Evolutionary conservation across 2,797 vertebrate species (phyloP).

Genomic region (Platalea minor): DNA sequence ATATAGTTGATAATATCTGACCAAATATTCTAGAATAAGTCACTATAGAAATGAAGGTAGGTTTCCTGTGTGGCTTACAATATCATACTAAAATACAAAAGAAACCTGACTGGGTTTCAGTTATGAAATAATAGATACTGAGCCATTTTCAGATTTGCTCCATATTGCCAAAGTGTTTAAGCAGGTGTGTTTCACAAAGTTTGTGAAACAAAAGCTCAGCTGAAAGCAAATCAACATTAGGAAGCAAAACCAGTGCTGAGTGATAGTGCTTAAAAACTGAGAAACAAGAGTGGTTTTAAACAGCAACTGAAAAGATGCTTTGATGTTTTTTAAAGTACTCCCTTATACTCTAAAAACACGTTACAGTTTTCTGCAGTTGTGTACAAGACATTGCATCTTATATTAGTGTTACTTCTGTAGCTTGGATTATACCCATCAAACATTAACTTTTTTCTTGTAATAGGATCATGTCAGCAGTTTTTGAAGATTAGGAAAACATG

Average conservation of each 20-base stretch:
- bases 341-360: not conserved
- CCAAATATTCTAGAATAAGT: conserved; percentile 48
- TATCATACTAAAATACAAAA: conserved; percentile 47
- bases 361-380: not conserved
- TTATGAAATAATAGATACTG: conserved; percentile 69
- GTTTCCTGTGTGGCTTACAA: conserved; percentile 66
- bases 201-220: conserved; percentile 60
- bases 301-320: conserved; percentile 45
- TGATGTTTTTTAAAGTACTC: conserved; percentile 15
- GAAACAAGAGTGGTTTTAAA: conserved; percentile 54
- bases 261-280: conserved; percentile 60
- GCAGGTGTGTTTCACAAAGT: conserved; percentile 57
- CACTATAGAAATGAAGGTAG: conserved; percentile 51
- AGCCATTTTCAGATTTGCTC: conserved; percentile 52
- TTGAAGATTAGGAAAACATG: not conserved
- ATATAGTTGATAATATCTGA: conserved; percentile 56
- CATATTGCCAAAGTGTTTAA: conserved; percentile 47
- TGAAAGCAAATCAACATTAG: conserved; percentile 58
- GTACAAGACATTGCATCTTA: not conserved
- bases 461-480: not conserved
- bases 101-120: conserved; percentile 66
- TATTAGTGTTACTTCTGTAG: not conserved
- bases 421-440: not conserved
- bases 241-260: conserved; percentile 61
- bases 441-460: not conserved